Conservation (phyloP, 2,797 vertebrate genomes). For the Thamnophis elegans region DNA sequence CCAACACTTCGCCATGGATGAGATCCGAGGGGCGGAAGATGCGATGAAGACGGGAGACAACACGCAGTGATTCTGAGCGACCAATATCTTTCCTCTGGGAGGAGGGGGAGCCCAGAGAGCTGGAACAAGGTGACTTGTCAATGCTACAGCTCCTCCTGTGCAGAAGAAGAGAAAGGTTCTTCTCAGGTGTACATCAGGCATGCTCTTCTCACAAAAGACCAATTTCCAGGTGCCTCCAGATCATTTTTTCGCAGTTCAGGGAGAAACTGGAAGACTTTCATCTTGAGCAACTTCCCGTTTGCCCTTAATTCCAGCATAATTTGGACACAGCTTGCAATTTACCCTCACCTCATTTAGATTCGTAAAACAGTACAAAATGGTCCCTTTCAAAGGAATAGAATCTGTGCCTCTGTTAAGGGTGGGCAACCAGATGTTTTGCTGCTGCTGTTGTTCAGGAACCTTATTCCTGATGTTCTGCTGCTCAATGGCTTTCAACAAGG, state of each 20-base stretch:
- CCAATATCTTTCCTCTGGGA: conserved; percentile 89
- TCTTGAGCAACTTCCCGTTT: not conserved
- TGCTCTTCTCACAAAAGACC: not conserved
- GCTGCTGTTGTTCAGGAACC: no score
- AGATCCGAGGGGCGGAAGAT: conserved; percentile 97
- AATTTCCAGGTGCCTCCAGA: not conserved
- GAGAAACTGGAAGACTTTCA: not conserved
- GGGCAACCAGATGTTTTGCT: not conserved
- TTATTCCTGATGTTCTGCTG: not conserved
- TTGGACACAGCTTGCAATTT: not conserved
- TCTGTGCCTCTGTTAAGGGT: not conserved
- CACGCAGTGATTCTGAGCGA: conserved; percentile 89
- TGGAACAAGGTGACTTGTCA: conserved; percentile 87
- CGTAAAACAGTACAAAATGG: not conserved
- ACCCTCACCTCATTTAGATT: not conserved
- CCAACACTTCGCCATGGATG: conserved; percentile 95
- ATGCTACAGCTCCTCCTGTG: conserved; percentile 92
- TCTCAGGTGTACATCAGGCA: not conserved
- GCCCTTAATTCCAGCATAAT: not conserved
- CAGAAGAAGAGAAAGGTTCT: rapidly evolving
- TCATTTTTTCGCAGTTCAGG: not conserved
- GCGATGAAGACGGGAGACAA: conserved; percentile 84
- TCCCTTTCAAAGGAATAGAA: not conserved
- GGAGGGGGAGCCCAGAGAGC: conserved; percentile 80
- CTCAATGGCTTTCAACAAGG: not conserved